Conservation (phyloP, 1,140 invertebrate species). For the Pseudomyrmex sp. region DNA sequence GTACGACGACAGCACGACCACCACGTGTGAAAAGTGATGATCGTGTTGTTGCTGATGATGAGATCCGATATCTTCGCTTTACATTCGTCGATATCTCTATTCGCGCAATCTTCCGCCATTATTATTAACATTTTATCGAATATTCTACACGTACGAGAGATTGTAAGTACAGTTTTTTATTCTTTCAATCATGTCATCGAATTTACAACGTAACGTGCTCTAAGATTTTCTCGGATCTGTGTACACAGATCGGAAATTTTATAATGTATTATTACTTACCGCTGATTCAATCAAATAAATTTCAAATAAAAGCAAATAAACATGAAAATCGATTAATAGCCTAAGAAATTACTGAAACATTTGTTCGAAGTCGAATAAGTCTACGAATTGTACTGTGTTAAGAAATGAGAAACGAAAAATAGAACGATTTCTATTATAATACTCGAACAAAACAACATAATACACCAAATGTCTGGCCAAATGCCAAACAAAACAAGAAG, state of each 20-base stretch:
- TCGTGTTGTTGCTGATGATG: not conserved
- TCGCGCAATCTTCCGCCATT: constrained; percentile 3
- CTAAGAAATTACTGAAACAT: not conserved
- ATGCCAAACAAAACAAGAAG: not conserved
- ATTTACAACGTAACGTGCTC: too few relatives aligned
- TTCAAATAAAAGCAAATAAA: too few relatives aligned
- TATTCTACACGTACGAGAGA: not conserved
- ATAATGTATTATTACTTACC: not conserved
- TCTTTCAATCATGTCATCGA: too few relatives aligned
- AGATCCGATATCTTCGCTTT: not conserved
- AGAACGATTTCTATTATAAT: not conserved
- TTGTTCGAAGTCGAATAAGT: not conserved
- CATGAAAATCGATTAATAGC: not conserved
- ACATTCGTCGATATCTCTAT: not conserved
- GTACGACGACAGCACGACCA: not conserved
- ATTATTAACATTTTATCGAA: not conserved
- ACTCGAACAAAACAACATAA: not conserved
- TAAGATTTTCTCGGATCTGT: too few relatives aligned
- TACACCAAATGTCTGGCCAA: not conserved
- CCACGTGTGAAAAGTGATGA: not conserved
- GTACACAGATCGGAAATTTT: not conserved
- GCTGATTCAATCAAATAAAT: not conserved
- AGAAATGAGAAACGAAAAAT: not conserved
- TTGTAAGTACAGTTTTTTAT: too few relatives aligned
- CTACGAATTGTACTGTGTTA: not conserved